A percentile compares a stretch with the other conserved stretches of the same genome.
These are phyloP conservation scores for Sisyra terminalis DNA, from an alignment of 2,888 invertebrate species.

Conservation along the genomic window DNA sequence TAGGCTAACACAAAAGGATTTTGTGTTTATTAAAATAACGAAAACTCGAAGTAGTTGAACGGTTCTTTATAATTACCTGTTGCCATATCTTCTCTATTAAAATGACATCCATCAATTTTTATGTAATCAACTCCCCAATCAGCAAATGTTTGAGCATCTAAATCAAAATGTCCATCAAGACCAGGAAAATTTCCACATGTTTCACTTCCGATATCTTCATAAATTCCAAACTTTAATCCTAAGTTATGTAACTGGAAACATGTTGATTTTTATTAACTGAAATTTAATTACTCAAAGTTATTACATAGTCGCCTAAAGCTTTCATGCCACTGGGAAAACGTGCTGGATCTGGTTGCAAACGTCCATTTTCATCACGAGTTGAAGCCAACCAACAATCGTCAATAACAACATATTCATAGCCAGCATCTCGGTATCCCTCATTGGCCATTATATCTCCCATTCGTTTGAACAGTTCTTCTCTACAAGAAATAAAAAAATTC, in stretches of 20 bases:
- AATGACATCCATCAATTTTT: constrained; percentile 66
- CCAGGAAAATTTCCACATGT: constrained; percentile 73
- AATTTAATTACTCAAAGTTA: constrained; percentile 13
- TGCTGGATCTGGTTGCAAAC: constrained; percentile 33
- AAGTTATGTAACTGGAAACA: constrained; percentile 47
- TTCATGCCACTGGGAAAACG: constrained; percentile 45
- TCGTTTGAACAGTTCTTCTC: constrained; percentile 35
- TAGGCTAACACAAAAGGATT: constrained; percentile 36
- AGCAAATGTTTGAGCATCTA: constrained; percentile 58
- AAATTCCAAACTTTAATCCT: constrained; percentile 66
- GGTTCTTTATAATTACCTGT: no score
- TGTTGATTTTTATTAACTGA: no score
- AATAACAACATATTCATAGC: constrained; percentile 40
- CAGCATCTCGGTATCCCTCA: constrained; percentile 40
- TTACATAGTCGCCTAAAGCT: constrained; percentile 40
- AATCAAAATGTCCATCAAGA: constrained; percentile 41
- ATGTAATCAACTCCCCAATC: constrained; percentile 69
- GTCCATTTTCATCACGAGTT: constrained; percentile 28
- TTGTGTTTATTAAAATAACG: no score
- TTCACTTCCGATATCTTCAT: constrained; percentile 59
- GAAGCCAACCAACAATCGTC: constrained; percentile 45
- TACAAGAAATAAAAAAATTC: constrained; percentile 14
- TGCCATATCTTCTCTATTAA: no score
- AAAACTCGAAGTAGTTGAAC: no score
- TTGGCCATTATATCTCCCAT: constrained; percentile 36